Conservation (phyloP, 2,888 invertebrate species). For the Periphyllus acericola region DNA sequence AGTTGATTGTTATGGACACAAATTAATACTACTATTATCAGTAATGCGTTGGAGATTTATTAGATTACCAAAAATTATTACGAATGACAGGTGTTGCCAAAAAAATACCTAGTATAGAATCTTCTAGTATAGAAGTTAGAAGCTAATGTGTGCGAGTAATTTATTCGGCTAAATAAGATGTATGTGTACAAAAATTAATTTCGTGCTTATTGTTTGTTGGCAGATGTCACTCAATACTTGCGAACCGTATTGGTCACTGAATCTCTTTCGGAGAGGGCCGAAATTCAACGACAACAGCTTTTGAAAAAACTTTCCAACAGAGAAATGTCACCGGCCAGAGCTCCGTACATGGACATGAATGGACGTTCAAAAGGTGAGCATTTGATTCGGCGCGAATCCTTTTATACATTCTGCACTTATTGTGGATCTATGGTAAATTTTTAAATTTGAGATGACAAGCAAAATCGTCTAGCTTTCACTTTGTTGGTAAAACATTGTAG, state of each 20-base stretch:
- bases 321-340: constrained; percentile 62
- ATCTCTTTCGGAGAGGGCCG: constrained; percentile 61
- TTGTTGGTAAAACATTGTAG: background rate
- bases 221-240: constrained; percentile 52
- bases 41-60: background rate
- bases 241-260: constrained; percentile 52
- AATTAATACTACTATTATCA: background rate
- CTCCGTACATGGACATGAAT: constrained; percentile 65
- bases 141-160: no score
- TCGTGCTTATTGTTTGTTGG: background rate
- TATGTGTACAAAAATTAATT: background rate
- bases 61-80: background rate
- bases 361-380: constrained; percentile 62
- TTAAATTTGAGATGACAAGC: background rate
- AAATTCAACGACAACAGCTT: constrained; percentile 61
- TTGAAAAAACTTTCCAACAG: constrained; percentile 62
- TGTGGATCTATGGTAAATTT: background rate
- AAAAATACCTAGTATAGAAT: no score
- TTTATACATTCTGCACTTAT: background rate
- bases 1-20: background rate
- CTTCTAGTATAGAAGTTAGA: no score
- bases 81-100: background rate
- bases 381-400: background rate
- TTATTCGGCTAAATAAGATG: background rate
- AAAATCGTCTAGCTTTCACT: constrained; percentile 1